Conservation (phyloP, 2,113 vertebrate genomes). For the Cyprinus carpio region DNA sequence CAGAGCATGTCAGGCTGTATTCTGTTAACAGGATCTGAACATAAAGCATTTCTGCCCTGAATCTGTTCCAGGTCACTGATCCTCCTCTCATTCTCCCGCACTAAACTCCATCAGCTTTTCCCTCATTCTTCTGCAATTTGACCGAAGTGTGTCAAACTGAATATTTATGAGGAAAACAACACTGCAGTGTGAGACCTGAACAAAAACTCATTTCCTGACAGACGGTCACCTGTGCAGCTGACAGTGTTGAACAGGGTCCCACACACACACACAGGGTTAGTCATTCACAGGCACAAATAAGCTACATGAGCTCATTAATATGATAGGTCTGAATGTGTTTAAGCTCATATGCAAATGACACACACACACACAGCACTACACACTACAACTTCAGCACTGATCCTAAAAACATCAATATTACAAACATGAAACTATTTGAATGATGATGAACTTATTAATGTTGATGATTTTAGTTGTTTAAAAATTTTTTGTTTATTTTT, state of each 20-base stretch:
- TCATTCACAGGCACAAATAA: slow-evolving; percentile 32
- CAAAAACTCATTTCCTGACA: background rate
- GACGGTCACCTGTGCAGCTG: background rate
- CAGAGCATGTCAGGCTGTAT: background rate
- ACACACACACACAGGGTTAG: slow-evolving; percentile 36
- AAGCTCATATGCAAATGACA: background rate
- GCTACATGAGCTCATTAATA: background rate
- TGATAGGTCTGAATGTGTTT: background rate
- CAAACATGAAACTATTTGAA: too few relatives aligned
- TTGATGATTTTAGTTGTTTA: too few relatives aligned
- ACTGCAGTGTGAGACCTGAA: background rate
- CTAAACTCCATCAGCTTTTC: background rate
- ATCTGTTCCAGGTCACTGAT: background rate
- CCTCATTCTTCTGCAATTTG: background rate
- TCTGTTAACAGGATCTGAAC: background rate
- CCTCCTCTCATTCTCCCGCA: background rate
- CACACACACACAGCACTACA: too few relatives aligned
- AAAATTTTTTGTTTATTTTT: too few relatives aligned
- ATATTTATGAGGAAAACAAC: background rate
- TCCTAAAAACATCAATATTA: too few relatives aligned
- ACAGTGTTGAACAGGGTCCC: too few relatives aligned
- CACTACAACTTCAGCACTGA: too few relatives aligned
- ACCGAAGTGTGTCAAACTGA: background rate
- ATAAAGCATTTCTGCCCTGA: background rate
- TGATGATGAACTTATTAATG: too few relatives aligned